Base-by-base conservation (phyloP, 2,888 invertebrate genomes). In the Hybos culiciformis region DNA sequence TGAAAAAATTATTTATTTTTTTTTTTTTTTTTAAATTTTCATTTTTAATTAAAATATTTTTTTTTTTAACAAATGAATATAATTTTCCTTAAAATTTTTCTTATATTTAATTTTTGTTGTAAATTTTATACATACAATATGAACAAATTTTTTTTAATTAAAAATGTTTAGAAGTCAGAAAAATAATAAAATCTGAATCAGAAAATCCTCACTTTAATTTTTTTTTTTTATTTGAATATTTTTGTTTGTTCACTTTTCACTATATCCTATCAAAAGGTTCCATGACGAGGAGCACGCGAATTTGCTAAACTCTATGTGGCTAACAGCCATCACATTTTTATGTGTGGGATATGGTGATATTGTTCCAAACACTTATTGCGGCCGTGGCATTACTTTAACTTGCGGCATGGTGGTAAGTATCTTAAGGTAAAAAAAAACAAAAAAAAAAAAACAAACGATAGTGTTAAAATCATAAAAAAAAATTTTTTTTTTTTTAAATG, bases 261-360 rank as follows among this genome's bases (percentile, higher is more conserved):
- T 50, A 50, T 53, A n/a, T n/a, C n/a, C 50, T 51, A 50, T 51
- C 43, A 69, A 64, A 73, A 96, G 94, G 78, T 91, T 91, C 75
- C 93, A 94, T 73, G 94, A 96, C 70, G 88, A 88, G 71, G 91
- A 92, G 72, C 94, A 96, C 75, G 92, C 91, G 67, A 96, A 96
- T 78, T 83, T 96, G 69, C 80, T 92, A 71, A 97, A 97, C 77
- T 90, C 97, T 67, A 93, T 98, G 91, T 98, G 97, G 97, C 83
- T 98, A 74, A 96, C 97, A 66, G 94, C 97, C 70, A 97, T 98
- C 70, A 98, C 98, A 61, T 98, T 99, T 78, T 84, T 99, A 66
- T 94, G 96, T 74, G 94, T 99, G 62, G 98, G 98, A 67, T 98
- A 97, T 72, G 98, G 97, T 58, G 98, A 94, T 74, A 93, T 96